These are phyloP conservation scores for Oplegnathus fasciatus DNA, from an alignment of 2,113 vertebrate species.

Conservation along the genomic window DNA sequence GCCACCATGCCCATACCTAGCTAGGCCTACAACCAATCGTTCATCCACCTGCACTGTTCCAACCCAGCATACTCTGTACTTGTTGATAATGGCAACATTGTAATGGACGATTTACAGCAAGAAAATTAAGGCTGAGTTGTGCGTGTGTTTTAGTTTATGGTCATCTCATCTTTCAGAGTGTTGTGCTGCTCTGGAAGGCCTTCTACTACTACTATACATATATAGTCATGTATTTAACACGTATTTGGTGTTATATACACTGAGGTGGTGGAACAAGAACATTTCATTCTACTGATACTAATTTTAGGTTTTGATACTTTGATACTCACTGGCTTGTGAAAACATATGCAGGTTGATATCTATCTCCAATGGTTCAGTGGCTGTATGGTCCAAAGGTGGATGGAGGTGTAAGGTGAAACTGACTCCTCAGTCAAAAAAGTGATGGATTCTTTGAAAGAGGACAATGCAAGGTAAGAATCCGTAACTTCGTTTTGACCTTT, in stretches of 20 bases:
- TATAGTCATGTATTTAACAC: not conserved
- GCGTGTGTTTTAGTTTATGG: not conserved
- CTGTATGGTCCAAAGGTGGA: not conserved
- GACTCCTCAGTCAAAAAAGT: not conserved
- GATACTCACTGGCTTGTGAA: not conserved
- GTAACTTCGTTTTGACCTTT: not conserved
- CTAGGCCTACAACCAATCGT: too few relatives aligned
- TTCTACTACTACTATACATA: too few relatives aligned
- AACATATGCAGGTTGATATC: constrained; percentile 4
- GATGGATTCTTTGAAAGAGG: not conserved
- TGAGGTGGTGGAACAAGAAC: not conserved
- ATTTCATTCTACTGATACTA: not conserved
- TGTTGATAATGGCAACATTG: too few relatives aligned
- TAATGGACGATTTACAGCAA: not conserved
- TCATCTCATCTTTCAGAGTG: not conserved
- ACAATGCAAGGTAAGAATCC: not conserved
- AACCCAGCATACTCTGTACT: too few relatives aligned
- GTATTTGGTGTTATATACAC: not conserved
- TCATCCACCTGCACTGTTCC: too few relatives aligned
- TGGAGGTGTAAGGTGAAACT: not conserved
- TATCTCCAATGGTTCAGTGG: not conserved
- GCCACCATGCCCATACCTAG: too few relatives aligned
- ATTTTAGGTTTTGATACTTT: not conserved
- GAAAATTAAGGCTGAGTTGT: too few relatives aligned
- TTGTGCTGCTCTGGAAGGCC: not conserved